Conservation (phyloP, 2,888 invertebrate genomes). For the Therioaphis trifolii region DNA sequence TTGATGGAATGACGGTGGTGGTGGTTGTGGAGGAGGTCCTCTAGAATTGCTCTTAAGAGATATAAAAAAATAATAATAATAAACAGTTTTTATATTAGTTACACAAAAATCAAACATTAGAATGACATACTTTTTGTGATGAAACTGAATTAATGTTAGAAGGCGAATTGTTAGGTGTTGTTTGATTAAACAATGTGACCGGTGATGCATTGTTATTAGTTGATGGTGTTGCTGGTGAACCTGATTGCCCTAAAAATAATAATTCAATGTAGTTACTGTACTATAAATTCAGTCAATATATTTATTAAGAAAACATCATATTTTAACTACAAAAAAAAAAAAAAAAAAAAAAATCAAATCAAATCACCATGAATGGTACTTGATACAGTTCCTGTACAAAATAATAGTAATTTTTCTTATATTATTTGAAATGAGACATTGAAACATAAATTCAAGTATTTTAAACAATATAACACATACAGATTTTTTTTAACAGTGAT, state of each 20-base stretch:
- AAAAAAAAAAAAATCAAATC: neutral
- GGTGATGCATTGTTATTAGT: conserved; percentile 36
- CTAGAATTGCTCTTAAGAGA: conserved; percentile 73
- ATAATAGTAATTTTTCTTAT: neutral
- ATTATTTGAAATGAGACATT: no score
- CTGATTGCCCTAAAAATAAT: conserved; percentile 26
- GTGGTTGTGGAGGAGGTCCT: conserved; percentile 80
- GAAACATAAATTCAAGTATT: no score
- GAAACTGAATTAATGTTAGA: conserved; percentile 50
- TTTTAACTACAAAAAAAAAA: no score
- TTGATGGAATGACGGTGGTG: conserved; percentile 68
- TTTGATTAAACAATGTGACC: conserved; percentile 31
- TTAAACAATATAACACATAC: no score
- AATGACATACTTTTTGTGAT: conserved; percentile 40
- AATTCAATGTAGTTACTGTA: neutral
- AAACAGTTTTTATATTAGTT: neutral
- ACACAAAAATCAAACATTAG: neutral
- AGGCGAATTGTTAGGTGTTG: conserved; percentile 27
- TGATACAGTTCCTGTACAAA: neutral
- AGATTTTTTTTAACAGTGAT: no score
- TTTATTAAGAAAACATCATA: neutral
- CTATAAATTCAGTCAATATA: neutral
- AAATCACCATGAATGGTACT: neutral
- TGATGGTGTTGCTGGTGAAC: conserved; percentile 15
- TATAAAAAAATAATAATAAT: no score